Base-by-base conservation (phyloP, 1,140 invertebrate species). In the Bilobella aurantiaca region DNA sequence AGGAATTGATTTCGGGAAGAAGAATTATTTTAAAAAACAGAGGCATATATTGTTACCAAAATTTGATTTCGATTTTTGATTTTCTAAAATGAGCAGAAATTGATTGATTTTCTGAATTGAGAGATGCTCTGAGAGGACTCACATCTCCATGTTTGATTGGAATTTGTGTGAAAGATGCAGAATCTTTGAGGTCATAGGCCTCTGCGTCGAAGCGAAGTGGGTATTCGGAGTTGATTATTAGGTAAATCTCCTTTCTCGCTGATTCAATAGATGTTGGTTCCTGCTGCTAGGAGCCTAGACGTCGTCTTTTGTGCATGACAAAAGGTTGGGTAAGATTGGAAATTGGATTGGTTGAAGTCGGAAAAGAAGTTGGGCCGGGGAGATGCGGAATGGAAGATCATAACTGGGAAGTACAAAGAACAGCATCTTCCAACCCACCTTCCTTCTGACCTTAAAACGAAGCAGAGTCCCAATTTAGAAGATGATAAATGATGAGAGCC, bases 171-270 rank as follows among this genome's bases (percentile, higher is more conserved):
- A n/a, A n/a, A 42, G 34, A 42, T 42, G 34, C 18, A 8, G 34
- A 42, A 12, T 8, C 8, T 42, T 8, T 8, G 34, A 42, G 18
- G 34, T 42, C 18, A 18, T 12, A 12, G 8, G 34, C 34, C 8
- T 42, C 34, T 42, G 34, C 34, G 34, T n/a, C 34, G 18, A 42
- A 8, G 34, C 18, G 34, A 42, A 42, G 34, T 8, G 8, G 18
- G 34, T 53, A 53, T 23, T 53, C 5, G 49, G 49, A 53, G 14
- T 53, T 53, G 49, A 53, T 53, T 53, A 53, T 53, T 53, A 53
- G 14, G 49, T 53, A 53, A 53, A 53, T 53, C 49, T 23, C 5
- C 49, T 53, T 23, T 23, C 21, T 23, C 25, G 8, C 3, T 18
- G 49, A 53, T 53, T 53, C 49, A 53, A 53, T 53, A 53, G 23